phyloP scores from a whole-genome alignment of 2,888 invertebrate genomes.

The Piscicola geometra region DNA sequence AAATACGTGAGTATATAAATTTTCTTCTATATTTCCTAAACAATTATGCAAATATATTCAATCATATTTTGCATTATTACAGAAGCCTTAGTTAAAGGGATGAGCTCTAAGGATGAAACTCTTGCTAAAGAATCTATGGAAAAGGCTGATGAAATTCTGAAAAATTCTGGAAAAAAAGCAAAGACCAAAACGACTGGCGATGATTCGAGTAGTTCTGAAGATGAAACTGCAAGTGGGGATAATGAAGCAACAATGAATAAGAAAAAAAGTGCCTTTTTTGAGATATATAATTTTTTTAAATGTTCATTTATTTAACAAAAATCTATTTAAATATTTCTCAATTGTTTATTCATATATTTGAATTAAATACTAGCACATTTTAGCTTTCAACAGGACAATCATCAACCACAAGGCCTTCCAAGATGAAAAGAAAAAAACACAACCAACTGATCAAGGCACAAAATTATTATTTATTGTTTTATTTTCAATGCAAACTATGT shows the following conservation, averaged over 20 bases:
- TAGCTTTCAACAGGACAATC: slow-evolving; percentile 27
- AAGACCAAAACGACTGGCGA: not conserved
- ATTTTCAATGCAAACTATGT: slow-evolving; percentile 1
- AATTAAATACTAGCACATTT: not conserved
- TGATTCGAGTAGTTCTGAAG: too few species aligned
- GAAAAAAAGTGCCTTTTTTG: not conserved
- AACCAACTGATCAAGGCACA: slow-evolving; percentile 8
- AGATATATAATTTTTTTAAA: not conserved
- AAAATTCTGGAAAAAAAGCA: not conserved
- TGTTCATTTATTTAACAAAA: too few species aligned
- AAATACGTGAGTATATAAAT: not conserved
- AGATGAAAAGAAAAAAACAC: slow-evolving; percentile 10
- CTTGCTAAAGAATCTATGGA: not conserved
- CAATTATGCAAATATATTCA: not conserved
- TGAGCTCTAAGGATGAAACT: not conserved
- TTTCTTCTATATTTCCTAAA: too few species aligned
- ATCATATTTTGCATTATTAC: too few species aligned
- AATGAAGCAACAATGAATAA: not conserved
- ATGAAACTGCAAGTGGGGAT: too few species aligned
- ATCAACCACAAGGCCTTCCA: slow-evolving; percentile 29
- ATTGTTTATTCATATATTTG: not conserved
- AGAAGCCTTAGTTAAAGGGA: not conserved
- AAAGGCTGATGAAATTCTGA: not conserved
- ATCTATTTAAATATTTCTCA: too few species aligned
- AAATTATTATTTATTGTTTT: slow-evolving; percentile 1